These are phyloP conservation scores for Theristus sp. DNA, from an alignment of 2,888 invertebrate genomes.

Conservation along the genomic window DNA sequence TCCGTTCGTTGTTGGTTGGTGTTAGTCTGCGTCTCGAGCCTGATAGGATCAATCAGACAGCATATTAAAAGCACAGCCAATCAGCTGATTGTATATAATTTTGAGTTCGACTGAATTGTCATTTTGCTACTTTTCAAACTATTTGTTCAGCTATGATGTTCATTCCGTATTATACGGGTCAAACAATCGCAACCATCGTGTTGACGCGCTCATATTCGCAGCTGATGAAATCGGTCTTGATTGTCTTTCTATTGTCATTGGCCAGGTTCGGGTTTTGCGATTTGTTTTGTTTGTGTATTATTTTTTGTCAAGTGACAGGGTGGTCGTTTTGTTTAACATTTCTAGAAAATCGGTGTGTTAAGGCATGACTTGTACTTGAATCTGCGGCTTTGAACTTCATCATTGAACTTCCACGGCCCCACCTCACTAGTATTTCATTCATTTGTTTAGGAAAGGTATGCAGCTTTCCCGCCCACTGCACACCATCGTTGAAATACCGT, in stretches of 20 bases:
- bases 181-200: slow-evolving; percentile 13
- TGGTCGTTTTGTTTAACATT: background rate
- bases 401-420: no score
- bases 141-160: background rate
- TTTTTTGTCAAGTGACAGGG: background rate
- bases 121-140: background rate
- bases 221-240: background rate
- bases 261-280: background rate
- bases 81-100: no score
- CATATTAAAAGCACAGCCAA: background rate
- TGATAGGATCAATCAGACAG: background rate
- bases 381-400: no score
- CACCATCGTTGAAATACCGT: no score
- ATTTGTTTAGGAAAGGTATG: no score
- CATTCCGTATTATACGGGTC: background rate
- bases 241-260: background rate
- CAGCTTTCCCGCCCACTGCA: no score
- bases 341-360: background rate
- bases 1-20: no score
- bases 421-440: no score
- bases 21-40: no score
- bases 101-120: background rate
- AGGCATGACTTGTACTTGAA: no score
- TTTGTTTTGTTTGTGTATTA: background rate
- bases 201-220: slow-evolving; percentile 10